Percentiles rank a stretch among this genome's conserved stretches.
Conservation (phyloP, 1,140 invertebrate species). For the Diachasma alloeum region DNA sequence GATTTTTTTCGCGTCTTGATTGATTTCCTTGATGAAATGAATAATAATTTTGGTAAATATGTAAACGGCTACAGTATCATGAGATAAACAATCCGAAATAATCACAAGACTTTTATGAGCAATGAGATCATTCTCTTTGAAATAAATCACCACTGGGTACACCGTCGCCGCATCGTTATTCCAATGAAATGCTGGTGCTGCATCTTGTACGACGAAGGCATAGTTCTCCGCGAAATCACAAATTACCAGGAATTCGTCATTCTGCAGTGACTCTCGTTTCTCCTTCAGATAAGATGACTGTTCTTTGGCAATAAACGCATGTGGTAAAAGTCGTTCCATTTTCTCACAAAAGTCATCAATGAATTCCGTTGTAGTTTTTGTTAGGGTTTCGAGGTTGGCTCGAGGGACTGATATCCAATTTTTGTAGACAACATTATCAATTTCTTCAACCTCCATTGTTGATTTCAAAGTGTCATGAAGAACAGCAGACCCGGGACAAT, state of each 20-base stretch:
- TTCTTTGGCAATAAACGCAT: background rate
- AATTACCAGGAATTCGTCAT: background rate
- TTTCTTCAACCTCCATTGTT: too few relatives aligned
- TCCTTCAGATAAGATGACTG: background rate
- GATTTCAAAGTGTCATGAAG: too few relatives aligned
- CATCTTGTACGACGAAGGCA: background rate
- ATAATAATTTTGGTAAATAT: background rate
- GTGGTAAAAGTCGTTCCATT: background rate
- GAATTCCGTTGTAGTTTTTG: too few relatives aligned
- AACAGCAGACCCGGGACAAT: too few relatives aligned
- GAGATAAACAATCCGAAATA: background rate
- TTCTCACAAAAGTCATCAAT: too few relatives aligned
- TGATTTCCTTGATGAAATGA: background rate
- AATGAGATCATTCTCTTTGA: background rate
- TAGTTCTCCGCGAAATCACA: too few relatives aligned
- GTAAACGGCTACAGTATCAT: constrained; percentile 1
- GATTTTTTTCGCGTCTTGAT: background rate
- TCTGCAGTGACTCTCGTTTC: background rate
- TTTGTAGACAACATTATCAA: too few relatives aligned
- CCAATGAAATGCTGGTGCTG: constrained; percentile 5
- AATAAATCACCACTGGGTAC: background rate
- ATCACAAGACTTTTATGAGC: constrained; percentile 6
- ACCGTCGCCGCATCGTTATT: constrained; percentile 12
- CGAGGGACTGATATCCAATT: too few relatives aligned
- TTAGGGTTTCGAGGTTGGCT: too few relatives aligned